phyloP scores from a whole-genome alignment of 2,113 vertebrate species.

The Pheucticus melanocephalus region DNA sequence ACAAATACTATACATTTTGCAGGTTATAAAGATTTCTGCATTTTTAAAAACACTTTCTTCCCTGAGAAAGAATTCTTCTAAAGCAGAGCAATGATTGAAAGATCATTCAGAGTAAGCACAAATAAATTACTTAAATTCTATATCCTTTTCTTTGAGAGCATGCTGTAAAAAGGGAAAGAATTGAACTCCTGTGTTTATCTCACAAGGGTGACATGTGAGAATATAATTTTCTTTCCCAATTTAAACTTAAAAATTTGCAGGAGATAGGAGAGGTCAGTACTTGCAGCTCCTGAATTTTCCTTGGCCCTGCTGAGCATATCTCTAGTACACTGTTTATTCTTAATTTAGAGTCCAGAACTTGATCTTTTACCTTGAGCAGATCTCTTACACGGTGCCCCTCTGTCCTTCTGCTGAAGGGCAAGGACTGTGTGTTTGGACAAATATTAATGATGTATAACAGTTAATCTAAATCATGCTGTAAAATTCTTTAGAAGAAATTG shows the following conservation, averaged over 20 bases:
- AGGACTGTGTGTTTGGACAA: background rate
- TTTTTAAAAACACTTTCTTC: background rate
- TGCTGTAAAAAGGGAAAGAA: background rate
- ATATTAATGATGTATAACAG: background rate
- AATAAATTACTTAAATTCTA: background rate
- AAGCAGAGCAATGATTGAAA: background rate
- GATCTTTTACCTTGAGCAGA: background rate
- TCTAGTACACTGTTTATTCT: background rate
- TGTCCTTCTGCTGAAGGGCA: background rate
- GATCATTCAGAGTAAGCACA: background rate
- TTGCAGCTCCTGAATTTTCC: background rate
- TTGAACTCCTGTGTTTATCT: background rate
- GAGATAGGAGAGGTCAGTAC: background rate
- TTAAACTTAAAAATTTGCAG: background rate
- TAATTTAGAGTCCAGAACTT: background rate
- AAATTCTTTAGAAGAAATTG: background rate
- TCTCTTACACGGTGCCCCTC: background rate
- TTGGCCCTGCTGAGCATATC: background rate
- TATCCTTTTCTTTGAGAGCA: background rate
- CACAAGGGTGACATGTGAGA: background rate
- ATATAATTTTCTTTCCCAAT: background rate
- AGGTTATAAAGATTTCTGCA: background rate
- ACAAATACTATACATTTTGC: background rate
- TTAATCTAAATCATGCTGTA: background rate
- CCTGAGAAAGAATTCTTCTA: background rate